These are phyloP conservation scores for Drosophila pectinifera DNA, from an alignment of 1,140 invertebrate genomes.

Conservation along the genomic window DNA sequence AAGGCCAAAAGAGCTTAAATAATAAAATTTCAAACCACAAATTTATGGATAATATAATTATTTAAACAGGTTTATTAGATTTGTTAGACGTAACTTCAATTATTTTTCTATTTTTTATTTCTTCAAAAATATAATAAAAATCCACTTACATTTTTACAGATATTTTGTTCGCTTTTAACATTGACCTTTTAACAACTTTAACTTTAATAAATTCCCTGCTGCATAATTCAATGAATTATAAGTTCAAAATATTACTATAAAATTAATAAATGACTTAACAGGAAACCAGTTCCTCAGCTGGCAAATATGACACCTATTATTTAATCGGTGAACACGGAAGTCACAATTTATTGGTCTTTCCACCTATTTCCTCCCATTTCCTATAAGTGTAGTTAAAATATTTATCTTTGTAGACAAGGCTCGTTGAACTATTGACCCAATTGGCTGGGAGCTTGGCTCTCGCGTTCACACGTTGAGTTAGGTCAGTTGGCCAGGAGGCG, in stretches of 20 bases:
- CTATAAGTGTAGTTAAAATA: conserved; percentile 22
- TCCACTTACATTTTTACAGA: neutral
- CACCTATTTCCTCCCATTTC: conserved; percentile 5
- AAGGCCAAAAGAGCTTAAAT: too few relatives aligned
- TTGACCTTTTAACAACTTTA: neutral
- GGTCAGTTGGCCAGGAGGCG: conserved; percentile 45
- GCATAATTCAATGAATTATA: neutral
- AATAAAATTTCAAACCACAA: too few relatives aligned
- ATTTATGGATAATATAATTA: too few relatives aligned
- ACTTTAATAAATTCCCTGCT: neutral
- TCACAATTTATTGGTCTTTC: conserved; percentile 8
- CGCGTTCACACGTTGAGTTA: conserved; percentile 52
- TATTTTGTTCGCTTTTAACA: neutral
- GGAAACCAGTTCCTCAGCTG: conserved; percentile 10
- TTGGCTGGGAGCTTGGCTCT: conserved; percentile 38
- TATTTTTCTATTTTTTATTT: too few relatives aligned
- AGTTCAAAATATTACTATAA: too few relatives aligned
- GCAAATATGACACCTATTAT: conserved; percentile 12
- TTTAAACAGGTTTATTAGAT: too few relatives aligned
- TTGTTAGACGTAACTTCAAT: too few relatives aligned
- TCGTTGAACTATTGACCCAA: conserved; percentile 66
- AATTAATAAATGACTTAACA: conserved; percentile 1
- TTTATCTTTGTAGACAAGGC: conserved; percentile 26
- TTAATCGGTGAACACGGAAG: conserved; percentile 13
- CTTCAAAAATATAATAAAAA: too few relatives aligned